phyloP scores from a whole-genome alignment of 2,113 vertebrate species.

The Bucco capensis region DNA sequence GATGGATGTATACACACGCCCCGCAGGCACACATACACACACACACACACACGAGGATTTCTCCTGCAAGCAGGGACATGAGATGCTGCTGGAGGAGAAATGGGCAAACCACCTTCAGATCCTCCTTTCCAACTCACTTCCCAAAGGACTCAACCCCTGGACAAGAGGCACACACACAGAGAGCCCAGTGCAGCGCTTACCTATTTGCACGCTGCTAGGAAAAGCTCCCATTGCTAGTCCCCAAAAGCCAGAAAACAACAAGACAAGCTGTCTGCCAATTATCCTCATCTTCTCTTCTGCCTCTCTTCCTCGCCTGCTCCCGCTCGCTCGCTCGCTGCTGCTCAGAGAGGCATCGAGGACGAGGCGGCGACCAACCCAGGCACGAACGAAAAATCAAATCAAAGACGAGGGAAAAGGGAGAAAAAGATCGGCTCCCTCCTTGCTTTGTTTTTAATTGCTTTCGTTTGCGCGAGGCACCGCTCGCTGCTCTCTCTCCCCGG shows the following conservation, averaged over 20 bases:
- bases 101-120: not conserved
- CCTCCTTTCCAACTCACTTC: conserved; percentile 52
- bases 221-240: conserved; percentile 95
- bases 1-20: not conserved
- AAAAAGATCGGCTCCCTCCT: not conserved
- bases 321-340: conserved; percentile 78
- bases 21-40: not conserved
- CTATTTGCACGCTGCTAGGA: conserved; percentile 99
- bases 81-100: not conserved
- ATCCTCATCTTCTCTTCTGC: conserved; percentile 92
- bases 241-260: conserved; percentile 94
- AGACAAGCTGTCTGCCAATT: conserved; percentile 94
- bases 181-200: conserved; percentile 77
- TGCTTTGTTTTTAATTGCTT: not conserved
- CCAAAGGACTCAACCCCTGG: not conserved
- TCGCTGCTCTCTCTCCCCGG: not conserved
- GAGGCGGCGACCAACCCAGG: conserved; percentile 68
- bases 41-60: not conserved
- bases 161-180: not conserved
- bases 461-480: not conserved
- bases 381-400: not conserved
- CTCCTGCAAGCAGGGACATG: not conserved
- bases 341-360: conserved; percentile 88
- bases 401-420: not conserved
- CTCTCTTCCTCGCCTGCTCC: conserved; percentile 64